Base-by-base conservation (phyloP, 2,888 invertebrate genomes). In the Blera fallax region DNA sequence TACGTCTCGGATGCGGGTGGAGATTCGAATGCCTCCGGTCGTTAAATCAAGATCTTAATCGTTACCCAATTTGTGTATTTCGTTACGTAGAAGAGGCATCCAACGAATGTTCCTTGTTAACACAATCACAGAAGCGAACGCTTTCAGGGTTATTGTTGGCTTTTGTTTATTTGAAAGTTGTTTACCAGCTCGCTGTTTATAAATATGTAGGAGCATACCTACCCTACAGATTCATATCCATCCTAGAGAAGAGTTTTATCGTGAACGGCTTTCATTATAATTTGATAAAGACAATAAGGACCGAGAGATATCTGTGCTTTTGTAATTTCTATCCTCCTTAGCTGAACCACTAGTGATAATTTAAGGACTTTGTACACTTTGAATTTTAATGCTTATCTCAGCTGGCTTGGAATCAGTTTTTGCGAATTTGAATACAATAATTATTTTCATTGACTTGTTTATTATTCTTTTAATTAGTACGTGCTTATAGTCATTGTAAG, bases 31-130 rank as follows among this genome's bases (percentile, higher is more conserved):
- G 67, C 62, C 73, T 56, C 40, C 34, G 80, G 84, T 84, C 73
- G 80, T 80, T 80, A 80, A 84, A 80, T 80, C 76, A 80, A 80
- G 84, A 84, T 84, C 74, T 48, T 76, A 80, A 84, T 84, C 84
- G 84, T 40, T 80, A 80, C 34, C 64, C 76, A 76, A 79, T 80
- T 84, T 80, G 50, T 82, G 62, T 62, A 74, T 74, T 32, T 34
- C 37, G 40, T 8, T 29, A 6, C 6, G 52, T 29, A 21, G 11
- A 21, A 11, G 18, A 69, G 10, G 27, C 32, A 40, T 54, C 18
- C 69, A n/a, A 10, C 43, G 37, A 37, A 37, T 18, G 43, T 24
- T 43, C 32, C 43, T 45, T 54, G 14, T 14, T 21, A 24, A 37
- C 52, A 74, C 62, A 62, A 74, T 62, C 40, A 65, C 54, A 43